phyloP scores from a whole-genome alignment of 2,888 invertebrate genomes.

The Saturnia japonica region DNA sequence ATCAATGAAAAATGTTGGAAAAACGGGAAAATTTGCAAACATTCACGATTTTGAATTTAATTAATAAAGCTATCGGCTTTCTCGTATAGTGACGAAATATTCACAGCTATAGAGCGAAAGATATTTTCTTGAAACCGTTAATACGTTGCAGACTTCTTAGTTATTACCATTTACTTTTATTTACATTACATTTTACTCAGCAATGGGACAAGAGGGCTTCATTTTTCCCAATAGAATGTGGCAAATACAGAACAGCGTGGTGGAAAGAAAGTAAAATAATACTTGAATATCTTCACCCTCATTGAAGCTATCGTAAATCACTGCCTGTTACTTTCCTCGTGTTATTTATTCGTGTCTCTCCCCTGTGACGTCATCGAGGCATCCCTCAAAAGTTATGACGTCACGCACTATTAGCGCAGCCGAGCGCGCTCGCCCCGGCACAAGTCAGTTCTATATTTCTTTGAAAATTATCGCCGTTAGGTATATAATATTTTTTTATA shows the following conservation, averaged over 20 bases:
- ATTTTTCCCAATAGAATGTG: too few relatives aligned
- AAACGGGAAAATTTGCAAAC: too few relatives aligned
- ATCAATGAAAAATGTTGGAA: too few relatives aligned
- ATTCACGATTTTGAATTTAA: too few relatives aligned
- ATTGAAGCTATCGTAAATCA: conserved; percentile 1
- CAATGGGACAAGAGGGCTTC: too few relatives aligned
- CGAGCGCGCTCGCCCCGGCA: conserved; percentile 19
- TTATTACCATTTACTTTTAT: too few relatives aligned
- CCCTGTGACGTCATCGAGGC: conserved; percentile 43
- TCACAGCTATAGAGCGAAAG: too few relatives aligned
- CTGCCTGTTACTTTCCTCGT: conserved; percentile 11
- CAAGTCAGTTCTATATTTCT: conserved; percentile 12
- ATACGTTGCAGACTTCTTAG: too few relatives aligned
- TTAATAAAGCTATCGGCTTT: too few relatives aligned
- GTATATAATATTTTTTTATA: background rate
- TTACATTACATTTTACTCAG: too few relatives aligned
- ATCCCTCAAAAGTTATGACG: conserved; percentile 55
- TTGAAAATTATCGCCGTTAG: background rate
- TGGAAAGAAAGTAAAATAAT: background rate
- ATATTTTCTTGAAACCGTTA: too few relatives aligned
- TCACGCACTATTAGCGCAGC: conserved; percentile 56
- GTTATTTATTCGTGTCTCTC: conserved; percentile 15
- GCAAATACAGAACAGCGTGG: background rate
- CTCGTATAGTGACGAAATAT: too few relatives aligned
- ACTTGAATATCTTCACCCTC: background rate